Conservation (phyloP, 2,888 invertebrate genomes). For the Pristionchus mayeri region DNA sequence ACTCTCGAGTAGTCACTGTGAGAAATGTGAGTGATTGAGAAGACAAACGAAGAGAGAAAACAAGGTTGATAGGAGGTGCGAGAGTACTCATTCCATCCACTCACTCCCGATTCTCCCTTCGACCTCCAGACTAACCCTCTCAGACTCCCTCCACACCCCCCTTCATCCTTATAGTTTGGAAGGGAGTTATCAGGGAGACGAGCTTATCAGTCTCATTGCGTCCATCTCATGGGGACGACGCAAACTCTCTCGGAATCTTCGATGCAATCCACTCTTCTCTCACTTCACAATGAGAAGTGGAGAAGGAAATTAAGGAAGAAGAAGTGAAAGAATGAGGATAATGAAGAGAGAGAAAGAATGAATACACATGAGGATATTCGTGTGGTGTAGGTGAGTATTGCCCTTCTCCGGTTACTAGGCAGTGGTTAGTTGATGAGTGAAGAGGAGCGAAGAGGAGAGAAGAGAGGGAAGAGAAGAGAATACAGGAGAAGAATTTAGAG, state of each 20-base stretch:
- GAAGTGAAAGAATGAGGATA: too few species aligned
- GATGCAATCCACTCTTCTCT: too few species aligned
- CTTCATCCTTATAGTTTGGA: conserved; percentile 19
- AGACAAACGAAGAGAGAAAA: neutral
- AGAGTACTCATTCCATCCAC: neutral
- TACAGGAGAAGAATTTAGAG: neutral
- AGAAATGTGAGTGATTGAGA: neutral
- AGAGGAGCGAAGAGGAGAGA: too few species aligned
- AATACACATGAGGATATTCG: too few species aligned
- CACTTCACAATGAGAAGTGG: too few species aligned
- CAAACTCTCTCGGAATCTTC: neutral
- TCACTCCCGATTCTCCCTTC: neutral
- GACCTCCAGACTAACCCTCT: neutral
- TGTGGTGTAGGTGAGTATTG: neutral
- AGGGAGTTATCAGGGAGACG: neutral
- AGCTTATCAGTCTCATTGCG: neutral
- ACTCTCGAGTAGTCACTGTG: neutral
- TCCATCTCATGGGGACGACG: neutral
- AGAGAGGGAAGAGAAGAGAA: too few species aligned
- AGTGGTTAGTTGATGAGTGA: too few species aligned
- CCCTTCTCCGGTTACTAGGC: too few species aligned
- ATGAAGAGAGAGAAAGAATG: too few species aligned
- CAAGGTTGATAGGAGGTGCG: neutral
- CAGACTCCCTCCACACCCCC: neutral
- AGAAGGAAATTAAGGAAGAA: too few species aligned